Evolutionary conservation across 1,140 invertebrate species (phyloP).

Genomic region (Heliconius eleuchia): DNA sequence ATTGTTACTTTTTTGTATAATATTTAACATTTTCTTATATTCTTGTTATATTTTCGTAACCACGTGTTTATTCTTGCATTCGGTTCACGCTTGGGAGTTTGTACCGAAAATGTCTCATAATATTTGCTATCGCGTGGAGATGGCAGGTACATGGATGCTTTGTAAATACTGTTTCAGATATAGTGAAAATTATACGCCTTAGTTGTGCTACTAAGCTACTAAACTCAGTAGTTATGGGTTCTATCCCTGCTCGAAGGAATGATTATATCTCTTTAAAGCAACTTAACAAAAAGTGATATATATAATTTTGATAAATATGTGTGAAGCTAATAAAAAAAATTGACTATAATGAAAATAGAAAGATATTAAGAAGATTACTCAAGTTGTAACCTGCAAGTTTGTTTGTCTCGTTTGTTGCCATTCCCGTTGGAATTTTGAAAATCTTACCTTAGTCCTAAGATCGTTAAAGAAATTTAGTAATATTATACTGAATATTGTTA

Average conservation of each 20-base stretch:
- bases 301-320: no score
- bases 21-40: slow-evolving; percentile 4
- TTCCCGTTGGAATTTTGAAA: no score
- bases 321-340: no score
- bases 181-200: not conserved
- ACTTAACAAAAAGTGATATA: no score
- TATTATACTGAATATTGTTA: no score
- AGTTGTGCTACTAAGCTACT: not conserved
- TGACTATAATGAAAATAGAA: no score
- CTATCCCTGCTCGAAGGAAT: not conserved
- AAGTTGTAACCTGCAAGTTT: no score
- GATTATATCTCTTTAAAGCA: not conserved
- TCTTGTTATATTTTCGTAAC: not conserved
- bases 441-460: no score
- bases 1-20: slow-evolving; percentile 9
- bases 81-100: not conserved
- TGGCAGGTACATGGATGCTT: not conserved
- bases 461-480: no score
- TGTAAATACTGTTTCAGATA: not conserved
- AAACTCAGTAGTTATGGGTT: not conserved
- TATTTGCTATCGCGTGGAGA: not conserved
- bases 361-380: no score
- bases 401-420: no score
- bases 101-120: not conserved
- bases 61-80: slow-evolving; percentile 2